phyloP scores from a whole-genome alignment of 92 coral and sea anemone genomes.

The Epizoanthus stellaris region DNA sequence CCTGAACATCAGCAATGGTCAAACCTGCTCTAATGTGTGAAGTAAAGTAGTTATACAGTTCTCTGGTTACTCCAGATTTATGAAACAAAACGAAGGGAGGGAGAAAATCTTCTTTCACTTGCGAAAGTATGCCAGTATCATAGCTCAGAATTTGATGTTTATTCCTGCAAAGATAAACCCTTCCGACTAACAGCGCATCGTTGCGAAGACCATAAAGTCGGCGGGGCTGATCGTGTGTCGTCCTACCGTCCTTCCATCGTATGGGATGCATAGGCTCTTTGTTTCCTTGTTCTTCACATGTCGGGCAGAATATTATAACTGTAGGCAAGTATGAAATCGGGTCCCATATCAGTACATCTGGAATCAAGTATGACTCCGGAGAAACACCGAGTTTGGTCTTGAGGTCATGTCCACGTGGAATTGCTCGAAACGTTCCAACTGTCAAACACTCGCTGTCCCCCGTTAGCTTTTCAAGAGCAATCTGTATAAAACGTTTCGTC shows the following conservation, averaged over 20 bases:
- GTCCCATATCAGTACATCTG: slow-evolving; percentile 48
- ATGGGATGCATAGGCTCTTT: slow-evolving; percentile 40
- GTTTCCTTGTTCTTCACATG: slow-evolving; percentile 8
- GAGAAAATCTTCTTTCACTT: slow-evolving; percentile 34
- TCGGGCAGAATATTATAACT: slow-evolving; percentile 22
- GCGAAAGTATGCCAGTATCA: slow-evolving; percentile 49
- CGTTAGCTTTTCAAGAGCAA: slow-evolving; percentile 32
- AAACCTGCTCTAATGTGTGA: slow-evolving; percentile 52
- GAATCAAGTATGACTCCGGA: slow-evolving; percentile 27
- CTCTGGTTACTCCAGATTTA: slow-evolving; percentile 51
- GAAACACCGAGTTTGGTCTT: slow-evolving; percentile 33
- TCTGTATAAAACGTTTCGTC: slow-evolving; percentile 38
- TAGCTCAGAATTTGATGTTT: slow-evolving; percentile 48
- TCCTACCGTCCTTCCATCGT: slow-evolving; percentile 58
- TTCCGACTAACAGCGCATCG: slow-evolving; percentile 55
- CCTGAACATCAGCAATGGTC: slow-evolving; percentile 62
- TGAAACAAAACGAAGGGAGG: slow-evolving; percentile 54
- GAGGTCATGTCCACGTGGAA: neutral
- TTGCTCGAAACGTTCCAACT: slow-evolving; percentile 21
- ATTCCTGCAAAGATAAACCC: slow-evolving; percentile 53
- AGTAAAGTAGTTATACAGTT: slow-evolving; percentile 31
- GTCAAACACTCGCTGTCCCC: slow-evolving; percentile 8
- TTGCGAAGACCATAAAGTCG: slow-evolving; percentile 55
- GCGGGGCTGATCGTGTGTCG: slow-evolving; percentile 47
- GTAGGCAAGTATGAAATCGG: slow-evolving; percentile 36